Evolutionary conservation across 2,888 invertebrate genomes (phyloP).

Genomic region (Melieria omissa): DNA sequence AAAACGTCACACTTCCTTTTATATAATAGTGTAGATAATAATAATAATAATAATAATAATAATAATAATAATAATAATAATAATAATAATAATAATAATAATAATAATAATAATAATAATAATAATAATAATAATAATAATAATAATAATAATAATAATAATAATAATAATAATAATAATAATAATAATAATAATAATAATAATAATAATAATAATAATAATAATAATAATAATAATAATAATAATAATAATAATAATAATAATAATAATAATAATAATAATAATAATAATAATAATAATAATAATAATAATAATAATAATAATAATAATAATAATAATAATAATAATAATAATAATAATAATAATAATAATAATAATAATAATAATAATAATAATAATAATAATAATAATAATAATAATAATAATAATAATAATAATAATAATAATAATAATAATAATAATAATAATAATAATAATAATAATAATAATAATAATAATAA

Average conservation of each 20-base stretch:
- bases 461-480: slow-evolving; percentile 4
- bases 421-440: slow-evolving; percentile 4
- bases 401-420: slow-evolving; percentile 4
- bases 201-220: slow-evolving; percentile 4
- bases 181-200: slow-evolving; percentile 4
- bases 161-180: slow-evolving; percentile 4
- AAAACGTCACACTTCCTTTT: too few relatives aligned
- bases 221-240: slow-evolving; percentile 4
- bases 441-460: slow-evolving; percentile 4
- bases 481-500: slow-evolving; percentile 4
- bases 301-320: slow-evolving; percentile 4
- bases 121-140: slow-evolving; percentile 4
- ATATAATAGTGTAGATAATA: neutral
- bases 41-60: slow-evolving; percentile 4
- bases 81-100: slow-evolving; percentile 4
- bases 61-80: slow-evolving; percentile 4
- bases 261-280: slow-evolving; percentile 4
- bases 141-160: slow-evolving; percentile 4
- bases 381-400: slow-evolving; percentile 4
- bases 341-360: slow-evolving; percentile 4
- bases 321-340: slow-evolving; percentile 4
- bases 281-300: slow-evolving; percentile 4
- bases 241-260: slow-evolving; percentile 4
- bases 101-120: slow-evolving; percentile 4
- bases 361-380: slow-evolving; percentile 4